These are phyloP conservation scores for Paracyprichromis sp. DNA, from an alignment of 2,113 vertebrate species.

Conservation along the genomic window DNA sequence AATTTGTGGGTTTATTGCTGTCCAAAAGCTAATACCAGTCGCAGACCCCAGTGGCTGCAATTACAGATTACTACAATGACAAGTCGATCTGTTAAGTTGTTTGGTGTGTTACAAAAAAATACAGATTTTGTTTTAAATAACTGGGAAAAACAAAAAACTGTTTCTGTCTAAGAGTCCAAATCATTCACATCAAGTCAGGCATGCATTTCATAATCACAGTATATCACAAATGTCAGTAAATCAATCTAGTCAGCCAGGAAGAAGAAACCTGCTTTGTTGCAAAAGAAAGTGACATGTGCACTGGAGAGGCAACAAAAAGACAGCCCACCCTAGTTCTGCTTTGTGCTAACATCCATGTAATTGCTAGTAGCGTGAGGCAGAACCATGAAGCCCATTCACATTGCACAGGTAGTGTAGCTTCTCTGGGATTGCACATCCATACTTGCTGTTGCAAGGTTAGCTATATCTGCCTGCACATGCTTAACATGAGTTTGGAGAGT, in stretches of 20 bases:
- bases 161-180: neutral
- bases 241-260: neutral
- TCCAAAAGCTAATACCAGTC: neutral
- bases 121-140: neutral
- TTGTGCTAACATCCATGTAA: neutral
- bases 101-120: neutral
- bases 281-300: neutral
- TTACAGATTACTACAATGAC: neutral
- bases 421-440: neutral
- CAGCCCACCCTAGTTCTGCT: neutral
- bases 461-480: neutral
- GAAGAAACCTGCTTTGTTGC: neutral
- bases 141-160: accelerated
- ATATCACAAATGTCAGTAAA: neutral
- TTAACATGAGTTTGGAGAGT: neutral
- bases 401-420: neutral
- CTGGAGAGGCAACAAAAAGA: neutral
- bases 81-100: neutral
- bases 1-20: neutral
- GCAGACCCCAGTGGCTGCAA: neutral
- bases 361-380: neutral
- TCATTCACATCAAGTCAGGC: neutral
- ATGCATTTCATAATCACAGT: neutral
- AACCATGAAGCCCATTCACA: neutral
- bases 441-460: neutral